Conservation (phyloP, 2,797 vertebrate species). For the Anisognathus igniventris region DNA sequence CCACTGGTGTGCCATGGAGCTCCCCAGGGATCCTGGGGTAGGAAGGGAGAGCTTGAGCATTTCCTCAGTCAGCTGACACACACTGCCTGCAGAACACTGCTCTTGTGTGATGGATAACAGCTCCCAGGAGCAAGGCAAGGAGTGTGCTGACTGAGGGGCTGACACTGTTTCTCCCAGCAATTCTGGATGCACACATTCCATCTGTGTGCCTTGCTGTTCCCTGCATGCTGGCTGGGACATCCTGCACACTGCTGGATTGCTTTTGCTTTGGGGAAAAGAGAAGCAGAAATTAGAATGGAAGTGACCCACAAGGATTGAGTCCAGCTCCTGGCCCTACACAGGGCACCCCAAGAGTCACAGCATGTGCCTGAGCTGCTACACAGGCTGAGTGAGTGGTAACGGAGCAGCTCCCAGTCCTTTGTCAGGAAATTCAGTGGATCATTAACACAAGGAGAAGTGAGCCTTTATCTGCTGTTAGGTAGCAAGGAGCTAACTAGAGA, state of each 20-base stretch:
- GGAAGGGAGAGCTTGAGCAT: neutral
- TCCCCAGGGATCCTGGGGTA: neutral
- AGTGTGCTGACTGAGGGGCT: neutral
- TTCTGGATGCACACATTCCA: neutral
- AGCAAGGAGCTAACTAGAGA: neutral
- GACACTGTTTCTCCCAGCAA: fast-evolving
- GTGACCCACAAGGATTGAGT: neutral
- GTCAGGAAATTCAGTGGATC: neutral
- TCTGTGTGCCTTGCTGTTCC: neutral
- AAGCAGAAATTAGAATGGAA: neutral
- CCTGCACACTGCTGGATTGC: neutral
- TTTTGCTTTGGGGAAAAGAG: neutral
- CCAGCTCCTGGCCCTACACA: neutral
- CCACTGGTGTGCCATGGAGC: fast-evolving
- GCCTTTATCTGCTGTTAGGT: neutral
- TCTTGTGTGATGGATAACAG: fast-evolving
- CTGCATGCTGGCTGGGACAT: neutral
- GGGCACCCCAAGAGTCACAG: neutral
- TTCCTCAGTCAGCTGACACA: neutral
- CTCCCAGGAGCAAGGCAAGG: neutral
- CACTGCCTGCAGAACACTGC: neutral
- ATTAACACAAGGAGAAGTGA: neutral
- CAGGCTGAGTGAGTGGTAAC: neutral
- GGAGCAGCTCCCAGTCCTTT: neutral
- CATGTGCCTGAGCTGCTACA: neutral